phyloP scores from a whole-genome alignment of 2,888 invertebrate genomes.

The Sericinus montela region DNA sequence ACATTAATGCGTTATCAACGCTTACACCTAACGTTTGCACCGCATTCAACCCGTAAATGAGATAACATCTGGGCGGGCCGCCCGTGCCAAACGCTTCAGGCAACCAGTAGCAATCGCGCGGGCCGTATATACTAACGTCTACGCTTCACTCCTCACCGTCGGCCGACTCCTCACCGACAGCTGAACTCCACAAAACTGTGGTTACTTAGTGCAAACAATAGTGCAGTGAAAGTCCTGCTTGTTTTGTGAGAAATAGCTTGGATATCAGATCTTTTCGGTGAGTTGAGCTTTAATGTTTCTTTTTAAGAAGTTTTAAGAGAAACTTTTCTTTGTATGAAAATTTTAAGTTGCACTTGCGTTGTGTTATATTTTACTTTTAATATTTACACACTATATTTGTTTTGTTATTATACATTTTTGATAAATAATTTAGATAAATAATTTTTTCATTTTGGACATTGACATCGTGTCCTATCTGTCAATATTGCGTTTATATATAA shows the following conservation, averaged over 20 bases:
- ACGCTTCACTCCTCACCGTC: slow-evolving; percentile 18
- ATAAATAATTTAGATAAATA: too few species aligned
- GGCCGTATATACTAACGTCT: slow-evolving; percentile 47
- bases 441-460: too few species aligned
- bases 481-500: too few species aligned
- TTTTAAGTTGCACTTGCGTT: too few species aligned
- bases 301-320: neutral
- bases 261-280: slow-evolving; percentile 40
- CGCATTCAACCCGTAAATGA: slow-evolving; percentile 22
- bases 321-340: too few species aligned
- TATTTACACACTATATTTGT: too few species aligned
- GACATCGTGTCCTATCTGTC: too few species aligned
- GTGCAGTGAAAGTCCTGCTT: slow-evolving; percentile 23
- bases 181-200: neutral
- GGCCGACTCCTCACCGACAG: neutral
- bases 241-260: slow-evolving; percentile 28
- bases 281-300: slow-evolving; percentile 29
- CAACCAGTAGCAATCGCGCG: slow-evolving; percentile 48
- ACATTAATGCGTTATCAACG: slow-evolving; percentile 8
- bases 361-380: too few species aligned
- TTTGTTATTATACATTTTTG: too few species aligned
- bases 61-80: slow-evolving; percentile 68
- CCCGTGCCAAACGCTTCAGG: slow-evolving; percentile 38
- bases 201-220: slow-evolving; percentile 19
- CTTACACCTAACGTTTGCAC: slow-evolving; percentile 9